Evolutionary conservation across 2,113 vertebrate genomes (phyloP).

Genomic region (Parotia lawesii): DNA sequence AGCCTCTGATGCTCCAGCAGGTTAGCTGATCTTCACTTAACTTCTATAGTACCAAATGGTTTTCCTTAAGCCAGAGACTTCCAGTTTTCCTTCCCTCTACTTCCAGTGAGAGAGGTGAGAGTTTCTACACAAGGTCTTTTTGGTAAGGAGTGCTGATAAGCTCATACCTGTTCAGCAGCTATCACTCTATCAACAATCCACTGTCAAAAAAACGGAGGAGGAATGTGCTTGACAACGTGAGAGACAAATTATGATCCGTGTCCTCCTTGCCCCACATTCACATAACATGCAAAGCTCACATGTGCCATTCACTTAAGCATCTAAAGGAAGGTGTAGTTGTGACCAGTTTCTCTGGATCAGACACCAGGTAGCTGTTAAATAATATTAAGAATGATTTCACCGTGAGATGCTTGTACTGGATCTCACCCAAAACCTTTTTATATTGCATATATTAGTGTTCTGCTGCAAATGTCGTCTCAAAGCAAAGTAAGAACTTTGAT

Average conservation of each 20-base stretch:
- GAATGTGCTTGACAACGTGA: background rate
- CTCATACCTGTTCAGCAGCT: background rate
- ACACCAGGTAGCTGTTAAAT: conserved; percentile 28
- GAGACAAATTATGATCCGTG: background rate
- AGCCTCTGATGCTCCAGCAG: conserved; percentile 28
- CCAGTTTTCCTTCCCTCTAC: background rate
- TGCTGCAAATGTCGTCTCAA: conserved; percentile 1
- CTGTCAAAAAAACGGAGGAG: background rate
- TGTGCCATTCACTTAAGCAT: background rate
- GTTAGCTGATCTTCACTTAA: conserved; percentile 11
- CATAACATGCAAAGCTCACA: background rate
- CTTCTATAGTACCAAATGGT: background rate
- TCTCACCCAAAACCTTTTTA: background rate
- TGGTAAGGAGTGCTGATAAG: background rate
- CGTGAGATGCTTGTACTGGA: conserved; percentile 8
- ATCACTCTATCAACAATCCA: background rate
- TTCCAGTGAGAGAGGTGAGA: background rate
- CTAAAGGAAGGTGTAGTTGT: background rate
- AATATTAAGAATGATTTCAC: conserved; percentile 19
- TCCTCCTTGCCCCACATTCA: background rate
- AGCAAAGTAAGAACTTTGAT: conserved; percentile 28
- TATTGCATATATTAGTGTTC: background rate
- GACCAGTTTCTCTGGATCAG: background rate
- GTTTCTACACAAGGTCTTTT: background rate
- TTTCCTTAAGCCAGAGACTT: background rate